Conservation (phyloP, 2,888 invertebrate species). For the Serripes groenlandicus region DNA sequence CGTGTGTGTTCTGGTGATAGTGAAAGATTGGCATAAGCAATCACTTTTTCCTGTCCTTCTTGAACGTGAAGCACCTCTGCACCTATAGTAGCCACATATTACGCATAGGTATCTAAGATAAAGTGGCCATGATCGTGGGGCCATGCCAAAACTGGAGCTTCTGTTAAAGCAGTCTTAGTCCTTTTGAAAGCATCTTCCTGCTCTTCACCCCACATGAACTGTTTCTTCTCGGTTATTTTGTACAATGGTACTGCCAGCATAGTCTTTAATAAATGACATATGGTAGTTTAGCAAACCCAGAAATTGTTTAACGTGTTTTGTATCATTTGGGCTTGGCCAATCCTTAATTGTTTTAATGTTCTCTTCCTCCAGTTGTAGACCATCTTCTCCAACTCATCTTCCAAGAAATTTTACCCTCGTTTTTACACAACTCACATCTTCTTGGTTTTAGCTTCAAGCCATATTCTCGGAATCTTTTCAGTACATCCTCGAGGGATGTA, state of each 20-base stretch:
- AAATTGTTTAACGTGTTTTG: conserved; percentile 50
- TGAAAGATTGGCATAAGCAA: conserved; percentile 32
- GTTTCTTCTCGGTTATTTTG: conserved; percentile 24
- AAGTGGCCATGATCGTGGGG: conserved; percentile 47
- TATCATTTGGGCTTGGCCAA: conserved; percentile 33
- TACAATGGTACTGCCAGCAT: conserved; percentile 37
- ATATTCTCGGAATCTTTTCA: conserved; percentile 46
- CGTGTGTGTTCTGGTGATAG: conserved; percentile 27
- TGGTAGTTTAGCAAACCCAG: conserved; percentile 64
- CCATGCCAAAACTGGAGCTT: conserved; percentile 46
- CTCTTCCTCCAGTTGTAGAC: conserved; percentile 10
- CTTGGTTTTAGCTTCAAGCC: conserved; percentile 54
- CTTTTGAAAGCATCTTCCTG: conserved; percentile 22
- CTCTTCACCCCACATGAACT: conserved; percentile 20
- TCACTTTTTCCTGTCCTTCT: conserved; percentile 25
- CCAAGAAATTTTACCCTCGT: conserved; percentile 54
- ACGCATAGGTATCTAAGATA: conserved; percentile 64
- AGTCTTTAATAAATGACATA: conserved; percentile 35
- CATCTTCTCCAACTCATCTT: conserved; percentile 15
- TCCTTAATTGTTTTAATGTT: conserved; percentile 15
- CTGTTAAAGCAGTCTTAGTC: conserved; percentile 21
- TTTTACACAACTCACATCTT: conserved; percentile 61
- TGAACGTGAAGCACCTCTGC: conserved; percentile 57
- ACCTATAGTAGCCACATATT: conserved; percentile 56
- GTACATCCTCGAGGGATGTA: conserved; percentile 24